Base-by-base conservation (phyloP, 2,113 vertebrate species). In the Spermophilus dauricus region DNA sequence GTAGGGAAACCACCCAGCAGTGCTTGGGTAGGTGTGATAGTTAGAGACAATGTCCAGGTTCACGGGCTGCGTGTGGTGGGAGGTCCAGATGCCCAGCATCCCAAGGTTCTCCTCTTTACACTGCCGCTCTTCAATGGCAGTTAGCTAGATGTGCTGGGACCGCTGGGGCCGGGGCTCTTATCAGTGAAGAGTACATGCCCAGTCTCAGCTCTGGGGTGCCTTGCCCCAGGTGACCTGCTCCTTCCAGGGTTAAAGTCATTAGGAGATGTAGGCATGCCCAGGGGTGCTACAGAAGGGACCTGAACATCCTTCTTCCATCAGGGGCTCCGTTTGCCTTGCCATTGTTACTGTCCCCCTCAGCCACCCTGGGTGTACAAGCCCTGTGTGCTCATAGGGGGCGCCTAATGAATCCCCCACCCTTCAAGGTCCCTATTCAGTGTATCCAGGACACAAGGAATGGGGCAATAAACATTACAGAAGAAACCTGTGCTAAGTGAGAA, bases 201-300 rank as follows among this genome's bases (percentile, higher is more conserved):
- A 80, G 4, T 18, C 16, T 30, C 24, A 26, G 10, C 30, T 58
- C 92, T 30, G 32, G 26, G 45, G 37, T 4, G 9, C 37, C 22
- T 58, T 14, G 32, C 4, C 92, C 42, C 58, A 85, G 81, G 95
- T 96, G 61, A 91, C 82, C 78, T 12, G 30, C 39, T 51, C 2
- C 28, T 82, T 84, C 83, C 85, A 86, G 83, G 91, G 92, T 4
- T 42, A 61, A 97, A 96, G 91, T 37, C 86, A 93, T 76, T 81
- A 28, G 95, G 48, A 94, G 93, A 83, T 16, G 45, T 94, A 80
- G 91, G 89, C 67, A 42, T 89, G 92, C 94, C 63, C 88, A 12
- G 42, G 18, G 81, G 67, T 37, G 69, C 26, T 45, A 18, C 94
- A 45, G 88, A 76, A 81, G 13, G 58, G 56, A 12, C 83, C 51